Evolutionary conservation across 2,113 vertebrate genomes (phyloP), one percentile per base, ranked within the genome.

Genomic region (Orthochromis malagaraziensis): DNA sequence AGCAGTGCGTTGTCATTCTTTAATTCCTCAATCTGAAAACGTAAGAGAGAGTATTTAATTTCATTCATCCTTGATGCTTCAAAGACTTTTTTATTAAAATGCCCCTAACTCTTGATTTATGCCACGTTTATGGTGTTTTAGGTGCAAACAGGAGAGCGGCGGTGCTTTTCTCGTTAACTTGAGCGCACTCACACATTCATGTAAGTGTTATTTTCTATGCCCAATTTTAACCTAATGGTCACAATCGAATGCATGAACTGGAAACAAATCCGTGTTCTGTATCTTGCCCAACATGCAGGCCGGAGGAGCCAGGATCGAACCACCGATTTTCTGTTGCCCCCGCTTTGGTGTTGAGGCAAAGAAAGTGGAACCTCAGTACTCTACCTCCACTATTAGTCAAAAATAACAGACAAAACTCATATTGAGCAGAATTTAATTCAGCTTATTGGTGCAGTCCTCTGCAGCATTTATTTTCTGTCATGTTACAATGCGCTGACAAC

Each of bases 1-100:
- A 98, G 97, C 83, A 98, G 94, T 6, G 98, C 97, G 0, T 98
- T 98, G 84, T 98, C 98, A 1, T 97, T 98, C 95, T 98, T 98
- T 88, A 98, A 95, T 57, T 98, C 98, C 89, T 98, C 98, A 0
- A 98, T 96, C 98, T 98, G 94, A 7, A 54, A 85, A 10, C 4
- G 73, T 5, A 35, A 38, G 21, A 29, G 17, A 13, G 10, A 12
- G 42, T 5, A 14, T 77, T 45, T 29, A 1, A 29, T 7, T 47
- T 73, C 21, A 73, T 45, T 16, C 40, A 75, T 75, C 9, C 0
- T 4, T 26, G 38, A 45, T 73, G 0, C 65, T 16, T 45, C 21
- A 26, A 45, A 45, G 14, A 26, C 9, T 26, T 65, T 1, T 35
- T 65, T 5, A 65, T 38, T 14, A 40, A 68, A 68, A 40, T n/a